Evolutionary conservation across 1,140 invertebrate genomes (phyloP).

Genomic region (Octopus sinensis): DNA sequence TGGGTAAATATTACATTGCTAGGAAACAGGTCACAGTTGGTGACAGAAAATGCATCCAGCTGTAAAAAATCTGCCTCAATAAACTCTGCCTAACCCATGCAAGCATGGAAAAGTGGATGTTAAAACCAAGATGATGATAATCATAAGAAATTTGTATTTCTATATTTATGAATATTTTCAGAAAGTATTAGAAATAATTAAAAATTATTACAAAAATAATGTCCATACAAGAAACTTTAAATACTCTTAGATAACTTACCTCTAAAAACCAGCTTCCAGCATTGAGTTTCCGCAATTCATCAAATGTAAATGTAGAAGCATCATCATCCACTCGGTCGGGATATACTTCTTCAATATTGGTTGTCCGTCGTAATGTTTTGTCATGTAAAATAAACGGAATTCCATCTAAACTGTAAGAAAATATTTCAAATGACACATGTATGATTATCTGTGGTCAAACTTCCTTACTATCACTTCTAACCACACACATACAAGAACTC

Average conservation of each 20-base stretch:
- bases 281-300: constrained; percentile 41
- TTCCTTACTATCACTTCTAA: no score
- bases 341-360: no score
- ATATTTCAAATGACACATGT: background rate
- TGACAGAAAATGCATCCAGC: background rate
- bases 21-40: no score
- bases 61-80: constrained; percentile 28
- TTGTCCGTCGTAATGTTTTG: no score
- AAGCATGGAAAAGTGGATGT: background rate
- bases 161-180: background rate
- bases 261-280: constrained; percentile 50
- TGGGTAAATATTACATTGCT: no score
- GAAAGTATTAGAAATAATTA: background rate
- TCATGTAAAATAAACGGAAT: constrained; percentile 50
- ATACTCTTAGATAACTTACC: constrained; percentile 26
- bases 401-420: constrained; percentile 44
- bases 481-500: background rate
- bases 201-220: background rate
- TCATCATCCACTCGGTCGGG: constrained; percentile 29
- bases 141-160: background rate
- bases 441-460: background rate
- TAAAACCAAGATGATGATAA: constrained; percentile 17
- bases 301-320: constrained; percentile 39
- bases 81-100: no score
- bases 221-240: background rate